These are phyloP conservation scores for Apamea crenata DNA, from an alignment of 2,888 invertebrate species.

Conservation along the genomic window DNA sequence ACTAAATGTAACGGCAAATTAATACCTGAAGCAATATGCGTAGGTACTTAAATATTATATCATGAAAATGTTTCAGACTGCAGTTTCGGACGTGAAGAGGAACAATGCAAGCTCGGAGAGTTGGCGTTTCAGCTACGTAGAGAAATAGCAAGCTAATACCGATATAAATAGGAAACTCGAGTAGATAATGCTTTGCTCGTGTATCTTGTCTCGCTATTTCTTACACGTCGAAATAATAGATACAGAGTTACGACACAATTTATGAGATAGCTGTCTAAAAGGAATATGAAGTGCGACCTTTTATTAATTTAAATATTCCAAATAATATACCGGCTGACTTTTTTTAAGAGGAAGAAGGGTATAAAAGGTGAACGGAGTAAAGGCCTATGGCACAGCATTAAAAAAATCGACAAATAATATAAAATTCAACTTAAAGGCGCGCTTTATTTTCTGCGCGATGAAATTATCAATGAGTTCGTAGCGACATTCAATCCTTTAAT, in stretches of 20 bases:
- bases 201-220: constrained; percentile 22
- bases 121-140: background rate
- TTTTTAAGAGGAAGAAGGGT: background rate
- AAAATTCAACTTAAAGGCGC: background rate
- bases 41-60: background rate
- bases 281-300: background rate
- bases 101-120: background rate
- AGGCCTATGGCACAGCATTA: background rate
- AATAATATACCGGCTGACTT: background rate
- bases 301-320: background rate
- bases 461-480: background rate
- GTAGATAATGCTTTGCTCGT: constrained; percentile 20
- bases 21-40: background rate
- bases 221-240: constrained; percentile 3
- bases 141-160: background rate
- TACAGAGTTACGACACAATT: background rate
- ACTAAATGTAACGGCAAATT: constrained; percentile 7
- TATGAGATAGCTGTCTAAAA: background rate
- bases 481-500: background rate
- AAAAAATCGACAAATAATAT: background rate
- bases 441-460: background rate
- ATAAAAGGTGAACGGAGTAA: background rate
- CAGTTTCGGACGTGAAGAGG: background rate
- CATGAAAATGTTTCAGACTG: background rate
- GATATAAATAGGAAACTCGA: constrained; percentile 44